Percentiles rank a stretch among this genome's conserved stretches.
Conservation (phyloP, 2,113 vertebrate species). For the Entomyzon cyanotis region DNA sequence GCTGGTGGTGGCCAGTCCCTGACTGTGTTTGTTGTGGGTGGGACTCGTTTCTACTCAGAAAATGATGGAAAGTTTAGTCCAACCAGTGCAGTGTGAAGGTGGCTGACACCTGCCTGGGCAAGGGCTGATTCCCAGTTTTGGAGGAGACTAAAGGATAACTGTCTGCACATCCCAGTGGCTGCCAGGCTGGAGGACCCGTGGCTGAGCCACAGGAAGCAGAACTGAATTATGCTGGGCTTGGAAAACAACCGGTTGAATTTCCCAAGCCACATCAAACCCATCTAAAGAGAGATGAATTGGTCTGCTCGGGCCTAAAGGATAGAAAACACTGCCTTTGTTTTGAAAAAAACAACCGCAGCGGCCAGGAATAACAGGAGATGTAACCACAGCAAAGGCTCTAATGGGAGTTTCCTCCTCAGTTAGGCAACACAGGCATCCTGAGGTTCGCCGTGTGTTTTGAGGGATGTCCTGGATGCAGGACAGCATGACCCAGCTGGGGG, state of each 20-base stretch:
- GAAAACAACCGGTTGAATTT: background rate
- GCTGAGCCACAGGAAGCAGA: background rate
- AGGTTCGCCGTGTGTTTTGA: background rate
- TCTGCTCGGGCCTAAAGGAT: background rate
- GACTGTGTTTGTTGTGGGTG: background rate
- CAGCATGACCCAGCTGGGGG: fast-evolving
- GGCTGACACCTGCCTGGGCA: background rate
- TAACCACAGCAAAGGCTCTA: background rate
- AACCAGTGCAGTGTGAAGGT: background rate
- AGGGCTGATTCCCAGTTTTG: background rate
- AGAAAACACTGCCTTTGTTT: constrained; percentile 48
- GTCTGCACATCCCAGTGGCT: background rate
- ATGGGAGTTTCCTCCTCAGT: background rate
- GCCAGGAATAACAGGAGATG: constrained; percentile 34
- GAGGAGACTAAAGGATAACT: background rate
- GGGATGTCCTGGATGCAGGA: background rate
- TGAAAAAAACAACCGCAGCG: background rate
- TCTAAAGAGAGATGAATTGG: constrained; percentile 33
- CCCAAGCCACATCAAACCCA: constrained; percentile 54
- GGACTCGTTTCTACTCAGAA: background rate
- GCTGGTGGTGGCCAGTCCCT: background rate
- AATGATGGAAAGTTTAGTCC: background rate
- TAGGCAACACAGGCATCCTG: background rate
- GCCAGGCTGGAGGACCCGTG: background rate
- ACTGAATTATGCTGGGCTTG: background rate